Evolutionary conservation across 2,888 invertebrate genomes (phyloP), one percentile per base, ranked within the genome.

Genomic region (Lamellibrachia columna): DNA sequence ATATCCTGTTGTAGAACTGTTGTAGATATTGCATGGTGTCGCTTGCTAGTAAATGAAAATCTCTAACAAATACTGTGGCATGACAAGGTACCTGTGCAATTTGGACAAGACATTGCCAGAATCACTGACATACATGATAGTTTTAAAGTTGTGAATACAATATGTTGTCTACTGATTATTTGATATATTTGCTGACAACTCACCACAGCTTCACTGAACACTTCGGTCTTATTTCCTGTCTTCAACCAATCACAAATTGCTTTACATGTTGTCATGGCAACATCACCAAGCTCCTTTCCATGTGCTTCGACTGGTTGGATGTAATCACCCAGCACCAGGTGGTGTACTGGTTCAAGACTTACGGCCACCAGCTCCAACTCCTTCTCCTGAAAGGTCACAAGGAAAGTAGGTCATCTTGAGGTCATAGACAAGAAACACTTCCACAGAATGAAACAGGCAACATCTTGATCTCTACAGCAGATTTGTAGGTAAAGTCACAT

Each of bases 361-460:
- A 92, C 28, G 9, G 91, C 9, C 11, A 92, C 58, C 28, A 92
- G 60, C 75, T 92, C 91, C 58, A 92, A 60, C n/a, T 91, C 75
- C 58, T 92, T 92, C 53, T 91, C 58, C 92, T 92, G 92, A 28
- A 75, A 58, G n/a, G 52, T 60, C 22, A 53, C n/a, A 75, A 75
- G 3, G 75, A 75, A 75, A 75, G 75, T 75, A 75, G 75, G 22
- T 22, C 75, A 75, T 2, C 22, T 75, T 75, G 75, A 75, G 75
- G 75, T 75, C 22, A 75, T 15, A 15, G 15, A 3, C 15, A 60
- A 60, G 15, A 60, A 60, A 60, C 15, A 60, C 60, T 60, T 11
- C 15, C 15, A 60, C 15, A 75, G 22, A 52, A 15, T 53, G 9
- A 92, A 60, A 92, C 3, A 9, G 55, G 55, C 22, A 6, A n/a